Base-by-base conservation (phyloP, 1,140 invertebrate genomes). In the Drosophila watanabei region DNA sequence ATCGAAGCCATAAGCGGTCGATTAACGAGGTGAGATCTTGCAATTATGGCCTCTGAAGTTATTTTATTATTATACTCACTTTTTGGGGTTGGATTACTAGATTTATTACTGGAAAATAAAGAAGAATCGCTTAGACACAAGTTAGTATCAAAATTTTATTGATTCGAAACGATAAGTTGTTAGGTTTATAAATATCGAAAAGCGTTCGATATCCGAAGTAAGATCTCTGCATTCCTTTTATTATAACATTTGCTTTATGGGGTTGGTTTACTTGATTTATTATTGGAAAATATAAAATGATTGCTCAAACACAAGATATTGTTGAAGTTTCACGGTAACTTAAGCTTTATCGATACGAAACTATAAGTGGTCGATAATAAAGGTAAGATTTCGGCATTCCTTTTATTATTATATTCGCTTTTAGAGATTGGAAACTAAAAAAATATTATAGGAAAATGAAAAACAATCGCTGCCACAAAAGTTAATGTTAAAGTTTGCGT, bases 11-110 rank as follows among this genome's bases (percentile, higher is more conserved):
- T 46, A 75, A 58, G 28, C 46, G 24, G 13, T 52, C 33, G 45
- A 59, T 78, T 54, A 63, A 45, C 30, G 58, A 63, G 63, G 39
- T 75, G 33, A 11, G 30, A 32, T 51, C 54, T 61, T 18, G 39
- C 18, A 58, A 51, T 54, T 41, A 54, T 30, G 30, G 33, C 14
- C 14, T n/a, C 4, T 24, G 7, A 18, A 54, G 33, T 54, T 9
- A 0, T 16, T 35, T 57, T 39, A n/a, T 11, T 57, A 24, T 39
- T 11, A 14, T n/a, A n/a, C 11, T 28, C 9, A 3, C 2, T 10
- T 16, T 39, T n/a, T 0, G 9, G 14, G 14, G 0, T 13, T 0
- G 2, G 2, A 7, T 24, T 6, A 9, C 20, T 7, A 11, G 6
- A 28, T 37, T 28, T 39, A 57, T 57, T 39, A 39, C 8, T 24